Conservation (phyloP, 2,797 vertebrate genomes). For the Anguilla anguilla region DNA sequence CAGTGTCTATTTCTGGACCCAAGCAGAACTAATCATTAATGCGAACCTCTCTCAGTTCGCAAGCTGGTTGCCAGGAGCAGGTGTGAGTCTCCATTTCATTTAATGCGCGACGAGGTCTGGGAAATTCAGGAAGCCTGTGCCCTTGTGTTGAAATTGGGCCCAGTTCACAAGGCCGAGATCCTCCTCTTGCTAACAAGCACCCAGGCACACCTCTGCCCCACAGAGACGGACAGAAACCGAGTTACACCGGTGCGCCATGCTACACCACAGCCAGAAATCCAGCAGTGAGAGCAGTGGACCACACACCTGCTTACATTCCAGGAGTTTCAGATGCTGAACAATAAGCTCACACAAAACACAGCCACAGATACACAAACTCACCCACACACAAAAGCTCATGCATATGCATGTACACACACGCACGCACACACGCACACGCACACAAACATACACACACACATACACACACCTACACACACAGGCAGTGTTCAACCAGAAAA, state of each 20-base stretch:
- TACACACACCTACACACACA: not conserved
- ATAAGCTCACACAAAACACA: not conserved
- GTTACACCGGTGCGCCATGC: not conserved
- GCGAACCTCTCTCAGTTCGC: not conserved
- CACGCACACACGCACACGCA: not conserved
- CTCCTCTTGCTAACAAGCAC: not conserved
- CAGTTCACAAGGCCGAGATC: not conserved
- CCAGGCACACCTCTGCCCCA: not conserved
- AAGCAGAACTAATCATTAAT: conserved; percentile 8
- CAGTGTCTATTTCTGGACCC: not conserved
- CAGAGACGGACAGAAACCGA: not conserved
- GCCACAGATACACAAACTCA: not conserved
- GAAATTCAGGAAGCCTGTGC: not conserved
- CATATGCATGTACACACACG: not conserved
- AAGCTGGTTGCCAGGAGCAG: not conserved
- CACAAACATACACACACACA: too few relatives aligned
- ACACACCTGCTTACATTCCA: not conserved
- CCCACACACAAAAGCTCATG: not conserved
- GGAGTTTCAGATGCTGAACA: not conserved
- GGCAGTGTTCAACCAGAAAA: not conserved
- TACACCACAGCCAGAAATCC: not conserved
- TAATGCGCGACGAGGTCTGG: not conserved
- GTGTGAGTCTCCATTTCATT: not conserved
- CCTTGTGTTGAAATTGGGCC: conserved; percentile 9
- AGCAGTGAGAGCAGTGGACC: not conserved